phyloP scores from a whole-genome alignment of 2,888 invertebrate species.

The Hydrotaea diabolus region DNA sequence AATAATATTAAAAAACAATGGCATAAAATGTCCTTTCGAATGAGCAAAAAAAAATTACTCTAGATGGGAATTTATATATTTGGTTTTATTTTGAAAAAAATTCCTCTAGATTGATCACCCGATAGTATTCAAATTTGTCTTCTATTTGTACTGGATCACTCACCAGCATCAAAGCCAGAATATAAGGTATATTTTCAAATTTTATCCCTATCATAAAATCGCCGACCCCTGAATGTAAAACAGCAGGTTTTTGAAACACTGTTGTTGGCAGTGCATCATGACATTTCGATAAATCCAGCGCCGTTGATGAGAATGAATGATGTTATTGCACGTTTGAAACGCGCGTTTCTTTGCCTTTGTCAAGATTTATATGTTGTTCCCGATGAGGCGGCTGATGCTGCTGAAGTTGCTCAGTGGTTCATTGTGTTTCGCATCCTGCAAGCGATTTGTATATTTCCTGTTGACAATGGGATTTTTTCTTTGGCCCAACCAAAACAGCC shows the following conservation, averaged over 20 bases:
- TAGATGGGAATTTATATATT: too few species aligned
- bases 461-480: conserved; percentile 54
- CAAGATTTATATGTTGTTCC: conserved; percentile 35
- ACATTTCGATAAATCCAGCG: conserved; percentile 68
- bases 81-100: too few species aligned
- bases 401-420: conserved; percentile 42
- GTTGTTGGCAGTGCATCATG: conserved; percentile 26
- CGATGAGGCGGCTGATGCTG: background rate
- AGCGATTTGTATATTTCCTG: conserved; percentile 66
- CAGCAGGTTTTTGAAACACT: background rate
- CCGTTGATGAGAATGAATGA: conserved; percentile 70
- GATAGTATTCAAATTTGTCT: too few species aligned
- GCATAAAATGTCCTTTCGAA: too few species aligned
- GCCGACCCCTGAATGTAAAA: background rate
- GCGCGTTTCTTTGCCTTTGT: conserved; percentile 38
- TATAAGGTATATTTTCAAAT: too few species aligned
- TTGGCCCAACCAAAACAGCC: conserved; percentile 11
- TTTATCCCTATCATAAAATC: too few species aligned
- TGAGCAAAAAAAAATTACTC: too few species aligned
- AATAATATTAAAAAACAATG: too few species aligned
- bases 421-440: conserved; percentile 52
- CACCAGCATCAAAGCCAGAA: too few species aligned
- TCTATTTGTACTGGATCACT: too few species aligned
- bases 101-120: too few species aligned
- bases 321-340: conserved; percentile 48